These are phyloP conservation scores for Anguilla rostrata DNA, from an alignment of 2,113 vertebrate genomes.

Conservation along the genomic window DNA sequence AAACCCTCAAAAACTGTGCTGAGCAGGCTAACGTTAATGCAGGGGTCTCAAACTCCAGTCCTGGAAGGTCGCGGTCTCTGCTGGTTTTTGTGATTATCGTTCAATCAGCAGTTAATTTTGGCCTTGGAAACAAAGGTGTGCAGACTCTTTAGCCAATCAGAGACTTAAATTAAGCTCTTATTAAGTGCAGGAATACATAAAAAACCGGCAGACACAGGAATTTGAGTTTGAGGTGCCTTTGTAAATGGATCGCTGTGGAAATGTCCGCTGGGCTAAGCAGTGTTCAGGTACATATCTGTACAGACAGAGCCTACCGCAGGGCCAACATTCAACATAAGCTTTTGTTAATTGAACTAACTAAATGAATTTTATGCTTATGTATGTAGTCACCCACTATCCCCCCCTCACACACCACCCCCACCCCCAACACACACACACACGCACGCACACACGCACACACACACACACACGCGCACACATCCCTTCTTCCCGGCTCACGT, in stretches of 20 bases:
- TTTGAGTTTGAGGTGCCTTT: not conserved
- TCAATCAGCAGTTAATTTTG: too few relatives aligned
- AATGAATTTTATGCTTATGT: slow-evolving; percentile 64
- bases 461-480: not conserved
- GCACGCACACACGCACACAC: not conserved
- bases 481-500: slow-evolving; percentile 53
- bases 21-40: too few relatives aligned
- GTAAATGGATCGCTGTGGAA: not conserved
- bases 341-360: slow-evolving; percentile 75
- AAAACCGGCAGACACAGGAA: too few relatives aligned
- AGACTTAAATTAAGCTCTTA: too few relatives aligned
- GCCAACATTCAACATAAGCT: slow-evolving; percentile 65
- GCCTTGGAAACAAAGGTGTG: too few relatives aligned
- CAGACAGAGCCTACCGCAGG: not conserved
- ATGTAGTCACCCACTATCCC: slow-evolving; percentile 23
- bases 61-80: too few relatives aligned
- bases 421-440: not conserved
- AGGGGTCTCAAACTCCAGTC: too few relatives aligned
- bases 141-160: too few relatives aligned
- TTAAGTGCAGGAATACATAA: too few relatives aligned
- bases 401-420: not conserved
- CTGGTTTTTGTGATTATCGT: too few relatives aligned
- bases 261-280: not conserved
- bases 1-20: too few relatives aligned
- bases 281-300: slow-evolving; percentile 21